Percentiles rank a stretch among this genome's conserved stretches.
Evolutionary conservation across 37 sponge, comb jelly and placozoan genomes (phyloP).

Genomic region (Amphimedon queenslandica): DNA sequence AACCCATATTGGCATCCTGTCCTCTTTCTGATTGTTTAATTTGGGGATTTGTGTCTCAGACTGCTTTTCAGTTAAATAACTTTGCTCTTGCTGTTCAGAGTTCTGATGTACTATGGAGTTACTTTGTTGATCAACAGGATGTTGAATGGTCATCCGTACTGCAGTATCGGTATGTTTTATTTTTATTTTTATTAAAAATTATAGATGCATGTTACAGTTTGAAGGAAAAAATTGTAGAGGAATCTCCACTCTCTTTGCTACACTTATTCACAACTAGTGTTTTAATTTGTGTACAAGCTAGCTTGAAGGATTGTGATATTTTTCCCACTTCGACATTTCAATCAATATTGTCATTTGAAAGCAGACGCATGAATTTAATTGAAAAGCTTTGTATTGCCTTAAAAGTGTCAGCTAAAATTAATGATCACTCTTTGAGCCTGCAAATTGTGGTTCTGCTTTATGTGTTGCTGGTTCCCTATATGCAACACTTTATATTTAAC

Average conservation of each 20-base stretch:
- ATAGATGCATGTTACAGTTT: no score
- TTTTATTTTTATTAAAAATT: no score
- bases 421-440: constrained; percentile 53
- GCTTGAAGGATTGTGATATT: background rate
- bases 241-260: background rate
- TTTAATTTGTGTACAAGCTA: background rate
- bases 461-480: constrained; percentile 71
- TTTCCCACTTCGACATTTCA: background rate
- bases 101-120: background rate
- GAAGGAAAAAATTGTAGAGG: no score
- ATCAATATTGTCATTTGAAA: constrained; percentile 24
- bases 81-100: background rate
- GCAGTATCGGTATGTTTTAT: no score
- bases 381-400: constrained; percentile 58
- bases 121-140: background rate
- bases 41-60: constrained; percentile 62
- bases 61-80: constrained; percentile 3
- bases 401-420: constrained; percentile 57
- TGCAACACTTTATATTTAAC: constrained; percentile 58
- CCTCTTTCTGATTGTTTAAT: constrained; percentile 42
- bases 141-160: no score
- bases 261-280: background rate
- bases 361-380: constrained; percentile 46
- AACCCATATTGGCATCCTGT: constrained; percentile 61
- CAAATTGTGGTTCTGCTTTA: constrained; percentile 77